These are phyloP conservation scores for Ostrea edulis DNA, from an alignment of 1,140 invertebrate species.

Conservation along the genomic window DNA sequence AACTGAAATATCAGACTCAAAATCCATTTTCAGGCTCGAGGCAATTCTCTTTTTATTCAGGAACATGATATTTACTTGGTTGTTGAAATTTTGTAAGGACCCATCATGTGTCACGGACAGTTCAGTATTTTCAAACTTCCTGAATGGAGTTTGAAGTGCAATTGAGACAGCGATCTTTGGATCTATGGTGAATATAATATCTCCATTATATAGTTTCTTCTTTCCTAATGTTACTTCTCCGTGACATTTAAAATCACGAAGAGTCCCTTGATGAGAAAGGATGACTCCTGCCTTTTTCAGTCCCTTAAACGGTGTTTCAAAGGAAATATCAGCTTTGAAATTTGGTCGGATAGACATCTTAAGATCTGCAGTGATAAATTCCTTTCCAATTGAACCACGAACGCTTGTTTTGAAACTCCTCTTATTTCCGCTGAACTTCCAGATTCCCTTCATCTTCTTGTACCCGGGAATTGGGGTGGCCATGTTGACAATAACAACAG, in stretches of 20 bases:
- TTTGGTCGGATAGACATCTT: slow-evolving; percentile 28
- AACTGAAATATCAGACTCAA: not conserved
- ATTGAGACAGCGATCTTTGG: slow-evolving; percentile 39
- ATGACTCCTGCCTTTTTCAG: slow-evolving; percentile 47
- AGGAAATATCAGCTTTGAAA: slow-evolving; percentile 25
- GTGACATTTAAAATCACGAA: slow-evolving; percentile 48
- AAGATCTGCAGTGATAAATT: slow-evolving; percentile 47
- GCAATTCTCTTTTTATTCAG: not conserved
- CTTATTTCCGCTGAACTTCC: slow-evolving; percentile 47
- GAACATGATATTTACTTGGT: not conserved
- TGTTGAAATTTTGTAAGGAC: not conserved
- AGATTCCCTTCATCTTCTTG: slow-evolving; percentile 43
- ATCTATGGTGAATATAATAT: slow-evolving; percentile 39
- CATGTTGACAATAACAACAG: slow-evolving; percentile 37
- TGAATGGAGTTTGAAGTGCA: slow-evolving; percentile 54
- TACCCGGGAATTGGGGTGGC: slow-evolving; percentile 54
- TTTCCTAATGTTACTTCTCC: slow-evolving; percentile 42
- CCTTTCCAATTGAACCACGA: slow-evolving; percentile 39
- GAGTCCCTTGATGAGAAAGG: slow-evolving; percentile 43
- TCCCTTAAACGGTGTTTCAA: slow-evolving; percentile 58
- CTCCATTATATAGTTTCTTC: slow-evolving; percentile 10
- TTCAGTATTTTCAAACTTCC: slow-evolving; percentile 43
- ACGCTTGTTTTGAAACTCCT: slow-evolving; percentile 46
- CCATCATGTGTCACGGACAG: slow-evolving; percentile 30
- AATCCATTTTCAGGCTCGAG: not conserved